Percentiles rank a stretch among this genome's conserved stretches.
Conservation (phyloP, 2,888 invertebrate species). For the Drosophila tanythrix region DNA sequence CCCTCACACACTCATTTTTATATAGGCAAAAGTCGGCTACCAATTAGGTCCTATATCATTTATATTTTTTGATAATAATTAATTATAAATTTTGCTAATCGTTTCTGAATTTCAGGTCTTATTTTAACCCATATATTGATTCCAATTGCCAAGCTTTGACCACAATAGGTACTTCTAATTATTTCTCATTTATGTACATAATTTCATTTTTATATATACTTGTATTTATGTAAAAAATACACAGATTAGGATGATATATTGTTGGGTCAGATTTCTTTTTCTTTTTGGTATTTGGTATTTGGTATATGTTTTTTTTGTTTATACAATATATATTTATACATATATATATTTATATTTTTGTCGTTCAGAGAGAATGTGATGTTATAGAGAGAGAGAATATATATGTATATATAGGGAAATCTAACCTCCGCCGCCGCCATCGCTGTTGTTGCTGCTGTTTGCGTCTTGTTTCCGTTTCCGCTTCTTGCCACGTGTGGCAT, state of each 20-base stretch:
- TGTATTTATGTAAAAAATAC: background rate
- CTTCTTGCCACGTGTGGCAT: slow-evolving; percentile 99
- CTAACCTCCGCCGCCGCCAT: slow-evolving; percentile 92
- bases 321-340: background rate
- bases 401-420: slow-evolving; percentile 76
- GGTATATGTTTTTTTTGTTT: too few species aligned
- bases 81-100: background rate
- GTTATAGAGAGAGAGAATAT: background rate
- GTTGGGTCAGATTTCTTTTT: background rate
- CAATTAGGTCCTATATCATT: background rate
- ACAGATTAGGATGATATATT: background rate
- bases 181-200: background rate
- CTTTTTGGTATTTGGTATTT: background rate
- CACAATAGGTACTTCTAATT: background rate
- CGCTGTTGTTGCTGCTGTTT: slow-evolving; percentile 84
- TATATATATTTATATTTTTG: background rate
- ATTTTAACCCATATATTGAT: background rate
- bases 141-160: background rate
- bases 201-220: background rate
- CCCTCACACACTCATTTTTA: background rate
- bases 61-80: background rate
- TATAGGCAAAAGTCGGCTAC: background rate
- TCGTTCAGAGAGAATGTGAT: background rate
- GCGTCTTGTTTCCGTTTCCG: slow-evolving; percentile 99
- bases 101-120: background rate